These are phyloP conservation scores for Euura lappo DNA, from an alignment of 1,140 invertebrate species.

Conservation along the genomic window DNA sequence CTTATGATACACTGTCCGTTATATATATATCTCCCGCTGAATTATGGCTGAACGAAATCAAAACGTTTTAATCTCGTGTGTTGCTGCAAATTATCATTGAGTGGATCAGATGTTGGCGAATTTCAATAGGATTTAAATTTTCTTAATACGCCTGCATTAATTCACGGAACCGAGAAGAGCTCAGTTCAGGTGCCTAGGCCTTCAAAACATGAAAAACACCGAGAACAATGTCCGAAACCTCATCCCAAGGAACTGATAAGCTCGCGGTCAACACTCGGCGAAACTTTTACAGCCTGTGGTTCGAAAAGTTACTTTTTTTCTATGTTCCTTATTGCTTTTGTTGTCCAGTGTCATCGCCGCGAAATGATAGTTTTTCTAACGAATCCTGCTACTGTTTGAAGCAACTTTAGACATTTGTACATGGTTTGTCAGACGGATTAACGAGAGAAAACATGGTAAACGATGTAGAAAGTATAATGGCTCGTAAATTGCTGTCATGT, in stretches of 20 bases:
- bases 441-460: too few relatives aligned
- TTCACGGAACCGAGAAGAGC: background rate
- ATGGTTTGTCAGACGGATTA: background rate
- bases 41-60: background rate
- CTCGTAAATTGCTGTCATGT: too few relatives aligned
- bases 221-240: background rate
- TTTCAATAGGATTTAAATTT: too few relatives aligned
- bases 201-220: too few relatives aligned
- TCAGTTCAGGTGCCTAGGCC: background rate
- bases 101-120: too few relatives aligned
- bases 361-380: background rate
- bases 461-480: too few relatives aligned
- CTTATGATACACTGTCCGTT: background rate
- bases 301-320: background rate
- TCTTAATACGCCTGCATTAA: background rate
- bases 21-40: background rate
- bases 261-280: background rate
- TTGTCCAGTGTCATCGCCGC: background rate
- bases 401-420: background rate
- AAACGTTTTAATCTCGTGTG: background rate
- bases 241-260: background rate
- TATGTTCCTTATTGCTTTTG: background rate
- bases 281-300: background rate
- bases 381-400: background rate
- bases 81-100: too few relatives aligned